Evolutionary conservation across 2,888 invertebrate genomes (phyloP).

Genomic region (Aphidoletes aphidimyza): DNA sequence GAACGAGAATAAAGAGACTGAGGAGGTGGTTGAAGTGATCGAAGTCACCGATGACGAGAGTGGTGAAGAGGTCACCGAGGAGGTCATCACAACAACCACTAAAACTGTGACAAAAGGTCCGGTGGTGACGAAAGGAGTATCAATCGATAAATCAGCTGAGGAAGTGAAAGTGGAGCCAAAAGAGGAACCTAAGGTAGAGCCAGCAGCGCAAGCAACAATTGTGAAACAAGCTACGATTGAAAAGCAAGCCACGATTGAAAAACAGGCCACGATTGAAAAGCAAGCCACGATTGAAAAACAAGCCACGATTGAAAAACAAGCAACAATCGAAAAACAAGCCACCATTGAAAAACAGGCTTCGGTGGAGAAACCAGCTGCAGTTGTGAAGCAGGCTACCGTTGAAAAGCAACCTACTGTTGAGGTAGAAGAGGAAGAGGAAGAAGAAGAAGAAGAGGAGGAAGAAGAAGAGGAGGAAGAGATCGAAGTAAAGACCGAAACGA

Average conservation of each 20-base stretch:
- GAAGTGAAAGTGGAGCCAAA: background rate
- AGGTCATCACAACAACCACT: background rate
- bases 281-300: constrained; percentile 20
- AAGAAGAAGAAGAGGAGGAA: constrained; percentile 52
- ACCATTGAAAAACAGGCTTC: background rate
- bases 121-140: constrained; percentile 42
- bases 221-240: background rate
- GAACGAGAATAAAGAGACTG: background rate
- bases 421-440: constrained; percentile 4
- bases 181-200: background rate
- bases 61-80: constrained; percentile 28
- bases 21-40: constrained; percentile 6
- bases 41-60: constrained; percentile 47
- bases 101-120: constrained; percentile 27
- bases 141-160: background rate
- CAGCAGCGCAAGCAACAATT: constrained; percentile 12
- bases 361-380: background rate
- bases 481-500: background rate
- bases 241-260: background rate
- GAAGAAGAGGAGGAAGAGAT: constrained; percentile 33
- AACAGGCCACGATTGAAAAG: background rate
- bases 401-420: background rate
- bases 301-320: background rate
- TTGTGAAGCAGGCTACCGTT: constrained; percentile 1
- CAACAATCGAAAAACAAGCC: background rate